phyloP scores from a whole-genome alignment of 2,888 invertebrate genomes.

The Morpho helenor region DNA sequence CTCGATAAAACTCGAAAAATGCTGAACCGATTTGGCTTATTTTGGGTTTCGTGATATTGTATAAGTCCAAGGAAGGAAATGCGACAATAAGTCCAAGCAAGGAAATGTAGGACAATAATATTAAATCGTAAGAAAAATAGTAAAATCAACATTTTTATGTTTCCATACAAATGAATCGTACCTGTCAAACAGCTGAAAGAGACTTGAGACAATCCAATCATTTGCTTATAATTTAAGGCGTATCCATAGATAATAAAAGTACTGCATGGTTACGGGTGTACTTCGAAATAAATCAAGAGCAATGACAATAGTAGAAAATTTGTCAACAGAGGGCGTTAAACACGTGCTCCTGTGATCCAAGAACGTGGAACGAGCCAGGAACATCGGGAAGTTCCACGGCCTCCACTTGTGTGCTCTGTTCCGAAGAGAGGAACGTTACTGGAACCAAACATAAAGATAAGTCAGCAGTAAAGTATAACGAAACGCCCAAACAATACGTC shows the following conservation, averaged over 20 bases:
- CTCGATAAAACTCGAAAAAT: too few relatives aligned
- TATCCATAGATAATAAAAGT: background rate
- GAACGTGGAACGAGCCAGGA: slow-evolving; percentile 40
- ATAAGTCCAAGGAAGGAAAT: too few relatives aligned
- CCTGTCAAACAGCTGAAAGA: too few relatives aligned
- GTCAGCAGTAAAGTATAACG: slow-evolving; percentile 29
- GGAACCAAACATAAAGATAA: slow-evolving; percentile 37
- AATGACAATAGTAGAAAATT: slow-evolving; percentile 46
- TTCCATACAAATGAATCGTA: background rate
- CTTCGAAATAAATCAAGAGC: slow-evolving; percentile 10
- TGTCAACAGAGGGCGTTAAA: slow-evolving; percentile 59
- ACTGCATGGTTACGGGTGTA: background rate
- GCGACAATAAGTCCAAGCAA: too few relatives aligned
- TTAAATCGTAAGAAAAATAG: too few relatives aligned
- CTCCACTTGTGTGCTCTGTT: slow-evolving; percentile 60
- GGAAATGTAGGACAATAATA: too few relatives aligned
- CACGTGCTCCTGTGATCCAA: slow-evolving; percentile 49
- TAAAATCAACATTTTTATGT: too few relatives aligned
- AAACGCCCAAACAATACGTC: slow-evolving; percentile 6
- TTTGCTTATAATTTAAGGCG: too few relatives aligned
- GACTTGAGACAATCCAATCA: too few relatives aligned
- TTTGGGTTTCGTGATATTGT: too few relatives aligned
- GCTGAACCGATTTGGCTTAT: too few relatives aligned
- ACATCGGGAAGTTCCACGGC: slow-evolving; percentile 53
- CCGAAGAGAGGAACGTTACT: slow-evolving; percentile 40